Conservation (phyloP, 2,113 vertebrate genomes). For the Polypterus senegalus region DNA sequence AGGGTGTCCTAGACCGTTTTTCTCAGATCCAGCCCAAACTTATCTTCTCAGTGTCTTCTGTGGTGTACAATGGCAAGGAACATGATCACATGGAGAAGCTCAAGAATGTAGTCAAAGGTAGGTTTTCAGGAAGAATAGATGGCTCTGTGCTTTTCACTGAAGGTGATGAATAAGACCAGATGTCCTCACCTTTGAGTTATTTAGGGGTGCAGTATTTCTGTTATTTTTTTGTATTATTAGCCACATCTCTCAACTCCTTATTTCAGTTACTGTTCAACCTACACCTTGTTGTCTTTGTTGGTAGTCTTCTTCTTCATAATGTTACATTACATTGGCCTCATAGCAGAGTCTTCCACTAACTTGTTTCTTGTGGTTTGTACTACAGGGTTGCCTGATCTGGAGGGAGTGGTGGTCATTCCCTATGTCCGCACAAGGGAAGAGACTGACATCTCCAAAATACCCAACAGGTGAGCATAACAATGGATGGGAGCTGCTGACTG, state of each 20-base stretch:
- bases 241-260: too few relatives aligned
- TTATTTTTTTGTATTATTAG: too few relatives aligned
- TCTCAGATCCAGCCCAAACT: conserved; percentile 93
- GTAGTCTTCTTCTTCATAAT: too few relatives aligned
- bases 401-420: conserved; percentile 79
- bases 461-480: conserved; percentile 54
- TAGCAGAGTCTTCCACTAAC: too few relatives aligned
- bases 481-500: background rate
- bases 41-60: conserved; percentile 86
- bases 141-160: too few relatives aligned
- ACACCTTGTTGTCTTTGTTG: too few relatives aligned
- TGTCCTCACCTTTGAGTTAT: too few relatives aligned
- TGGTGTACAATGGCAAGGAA: conserved; percentile 81
- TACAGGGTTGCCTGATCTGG: conserved; percentile 75
- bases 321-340: too few relatives aligned
- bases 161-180: too few relatives aligned
- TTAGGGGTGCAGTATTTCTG: too few relatives aligned
- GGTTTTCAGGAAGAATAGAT: background rate
- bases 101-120: conserved; percentile 77
- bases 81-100: conserved; percentile 87
- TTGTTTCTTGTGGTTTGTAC: background rate
- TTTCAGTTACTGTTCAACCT: too few relatives aligned
- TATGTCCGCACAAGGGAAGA: conserved; percentile 62
- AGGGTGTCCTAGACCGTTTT: conserved; percentile 91
- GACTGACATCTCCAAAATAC: conserved; percentile 76